Percentiles rank a stretch among this genome's conserved stretches.
Conservation (phyloP, 2,888 invertebrate genomes). For the Orgyia antiqua region DNA sequence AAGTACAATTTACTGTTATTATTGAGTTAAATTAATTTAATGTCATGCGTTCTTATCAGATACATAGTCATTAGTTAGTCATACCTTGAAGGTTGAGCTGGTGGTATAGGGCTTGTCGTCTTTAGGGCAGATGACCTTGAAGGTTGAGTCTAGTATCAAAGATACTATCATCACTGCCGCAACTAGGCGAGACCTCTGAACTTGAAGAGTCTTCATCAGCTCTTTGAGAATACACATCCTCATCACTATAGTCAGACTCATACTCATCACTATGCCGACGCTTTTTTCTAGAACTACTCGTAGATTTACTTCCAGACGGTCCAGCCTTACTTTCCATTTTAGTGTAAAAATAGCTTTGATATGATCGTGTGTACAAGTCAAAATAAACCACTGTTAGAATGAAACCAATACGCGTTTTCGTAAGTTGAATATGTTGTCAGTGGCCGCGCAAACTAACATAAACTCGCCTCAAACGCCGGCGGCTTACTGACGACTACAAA, state of each 20-base stretch:
- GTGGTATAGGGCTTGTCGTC: constrained; percentile 14
- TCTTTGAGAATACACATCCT: constrained; percentile 12
- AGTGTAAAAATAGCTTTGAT: constrained; percentile 6
- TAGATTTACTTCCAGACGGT: not conserved
- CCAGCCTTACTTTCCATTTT: constrained; percentile 17
- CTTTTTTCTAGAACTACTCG: constrained; percentile 11
- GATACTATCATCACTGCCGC: constrained; percentile 13
- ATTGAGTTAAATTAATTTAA: too few relatives aligned
- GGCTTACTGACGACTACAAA: constrained; percentile 12
- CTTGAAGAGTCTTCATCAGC: constrained; percentile 8
- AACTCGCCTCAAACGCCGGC: constrained; percentile 6
- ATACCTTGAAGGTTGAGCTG: constrained; percentile 15
- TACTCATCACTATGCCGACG: constrained; percentile 15
- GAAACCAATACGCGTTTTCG: constrained; percentile 11
- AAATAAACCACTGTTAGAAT: constrained; percentile 13
- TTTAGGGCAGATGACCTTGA: too few relatives aligned
- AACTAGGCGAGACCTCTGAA: constrained; percentile 11
- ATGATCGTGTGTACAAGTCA: constrained; percentile 13
- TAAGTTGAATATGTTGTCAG: constrained; percentile 14
- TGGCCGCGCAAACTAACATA: constrained; percentile 11
- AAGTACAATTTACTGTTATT: too few relatives aligned
- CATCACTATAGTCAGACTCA: constrained; percentile 14
- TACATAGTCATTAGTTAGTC: too few relatives aligned
- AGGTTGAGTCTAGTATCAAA: constrained; percentile 10
- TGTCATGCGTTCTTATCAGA: too few relatives aligned